These are phyloP conservation scores for Dendrophyllia cribrosa DNA, from an alignment of 64 coral and sea anemone genomes.

Conservation along the genomic window DNA sequence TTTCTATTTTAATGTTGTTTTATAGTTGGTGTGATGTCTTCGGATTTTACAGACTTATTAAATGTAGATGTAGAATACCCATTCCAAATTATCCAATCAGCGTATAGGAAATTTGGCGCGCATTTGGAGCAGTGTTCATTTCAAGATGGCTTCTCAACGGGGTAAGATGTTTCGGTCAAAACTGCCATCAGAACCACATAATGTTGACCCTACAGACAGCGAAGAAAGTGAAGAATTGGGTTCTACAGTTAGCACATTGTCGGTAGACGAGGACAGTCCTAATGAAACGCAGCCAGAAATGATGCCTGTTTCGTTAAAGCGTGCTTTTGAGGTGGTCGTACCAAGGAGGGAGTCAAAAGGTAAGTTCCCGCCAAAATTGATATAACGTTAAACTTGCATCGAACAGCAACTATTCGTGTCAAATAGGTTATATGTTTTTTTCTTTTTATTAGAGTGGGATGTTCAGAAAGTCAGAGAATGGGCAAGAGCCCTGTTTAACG, in stretches of 20 bases:
- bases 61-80: no score
- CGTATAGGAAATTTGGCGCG: background rate
- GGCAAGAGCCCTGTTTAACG: background rate
- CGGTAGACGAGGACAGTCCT: no score
- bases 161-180: background rate
- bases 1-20: no score
- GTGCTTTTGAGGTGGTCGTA: no score
- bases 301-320: no score
- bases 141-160: constrained; percentile 3
- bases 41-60: no score
- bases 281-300: no score
- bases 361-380: background rate
- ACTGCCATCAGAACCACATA: no score
- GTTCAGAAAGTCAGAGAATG: background rate
- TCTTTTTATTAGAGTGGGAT: constrained; percentile 3
- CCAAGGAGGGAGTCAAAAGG: background rate
- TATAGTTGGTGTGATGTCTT: no score
- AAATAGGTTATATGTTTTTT: background rate
- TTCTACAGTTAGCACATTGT: background rate
- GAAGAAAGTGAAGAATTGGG: background rate
- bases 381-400: background rate
- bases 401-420: background rate
- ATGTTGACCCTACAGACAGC: background rate
- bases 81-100: constrained; percentile 13
- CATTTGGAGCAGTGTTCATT: constrained; percentile 1